Evolutionary conservation across 2,113 vertebrate species (phyloP), one percentile per base, ranked within the genome.

Genomic region (Piprites chloris): DNA sequence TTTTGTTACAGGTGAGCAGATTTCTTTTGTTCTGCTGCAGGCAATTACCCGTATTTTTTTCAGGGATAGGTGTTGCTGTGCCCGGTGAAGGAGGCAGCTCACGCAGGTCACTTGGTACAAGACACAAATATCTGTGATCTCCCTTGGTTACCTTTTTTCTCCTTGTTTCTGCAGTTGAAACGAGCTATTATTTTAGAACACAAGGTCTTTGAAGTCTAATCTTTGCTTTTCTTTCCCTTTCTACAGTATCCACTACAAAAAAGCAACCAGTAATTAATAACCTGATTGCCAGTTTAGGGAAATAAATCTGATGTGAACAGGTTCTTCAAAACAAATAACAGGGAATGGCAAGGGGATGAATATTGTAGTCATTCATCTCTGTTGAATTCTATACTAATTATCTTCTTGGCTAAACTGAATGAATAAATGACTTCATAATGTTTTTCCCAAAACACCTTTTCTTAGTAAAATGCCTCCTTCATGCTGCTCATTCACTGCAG

Each of bases 341-440:
- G 35, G 59, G 73, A 66, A 58, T 39, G 74, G 81, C 82, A 83
- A 61, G 85, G 85, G 91, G 83, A 62, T 83, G 74, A 53, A 59
- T 62, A 74, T 61, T 91, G 69, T 35, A 81, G 84, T 87, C 86
- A 85, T 97, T 96, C 58, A 89, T 96, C 93, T 91, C 93, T 73
- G 74, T 76, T 96, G 89, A 93, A 83, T 91, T 87, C 89, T 95
- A 14, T 27, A 73, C 85, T 94, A 93, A 96, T 95, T 93, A 94
- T 93, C 94, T 91, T 96, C 91, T 93, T 95, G 94, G 94, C 93
- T 93, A 96, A 91, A 93, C 66, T 58, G 63, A 95, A 91, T 87
- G 95, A 89, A 84, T 69, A 91, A 95, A 91, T 94, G 62, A 90
- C 90, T 96, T 87, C 72, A 63, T 79, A 72, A 83, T 88, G 78